Conservation (phyloP, 23 tunicate genomes). For the Styela clava region DNA sequence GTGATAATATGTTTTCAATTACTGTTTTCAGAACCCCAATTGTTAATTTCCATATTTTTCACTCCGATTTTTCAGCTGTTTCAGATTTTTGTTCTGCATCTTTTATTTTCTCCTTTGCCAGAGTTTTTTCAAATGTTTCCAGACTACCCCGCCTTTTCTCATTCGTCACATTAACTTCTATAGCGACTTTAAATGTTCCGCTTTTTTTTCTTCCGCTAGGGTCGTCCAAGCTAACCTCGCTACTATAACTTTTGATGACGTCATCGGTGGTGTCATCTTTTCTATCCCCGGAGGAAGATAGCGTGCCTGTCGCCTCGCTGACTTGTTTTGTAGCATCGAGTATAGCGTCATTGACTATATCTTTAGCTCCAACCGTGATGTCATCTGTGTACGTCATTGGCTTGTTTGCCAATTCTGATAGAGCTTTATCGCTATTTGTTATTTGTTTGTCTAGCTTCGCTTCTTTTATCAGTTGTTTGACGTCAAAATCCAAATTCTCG, state of each 20-base stretch:
- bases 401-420: background rate
- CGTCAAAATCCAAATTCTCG: slow-evolving; percentile 33
- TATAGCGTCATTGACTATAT: background rate
- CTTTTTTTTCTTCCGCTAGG: background rate
- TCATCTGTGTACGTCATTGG: background rate
- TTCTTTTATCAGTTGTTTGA: slow-evolving; percentile 23
- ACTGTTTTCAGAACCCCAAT: no score
- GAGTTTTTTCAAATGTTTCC: slow-evolving; percentile 10
- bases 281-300: background rate
- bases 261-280: background rate
- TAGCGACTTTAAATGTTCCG: slow-evolving; percentile 18
- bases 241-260: background rate
- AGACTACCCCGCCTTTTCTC: slow-evolving; percentile 21
- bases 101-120: background rate
- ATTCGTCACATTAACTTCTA: slow-evolving; percentile 32
- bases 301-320: background rate
- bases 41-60: no score
- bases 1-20: no score
- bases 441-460: slow-evolving; percentile 19
- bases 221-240: slow-evolving; percentile 6
- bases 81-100: background rate
- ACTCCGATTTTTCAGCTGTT: background rate
- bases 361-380: background rate
- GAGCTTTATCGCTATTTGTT: background rate
- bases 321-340: background rate